phyloP scores from a whole-genome alignment of 2,797 vertebrate genomes.

The Rhyacichthys aspro region DNA sequence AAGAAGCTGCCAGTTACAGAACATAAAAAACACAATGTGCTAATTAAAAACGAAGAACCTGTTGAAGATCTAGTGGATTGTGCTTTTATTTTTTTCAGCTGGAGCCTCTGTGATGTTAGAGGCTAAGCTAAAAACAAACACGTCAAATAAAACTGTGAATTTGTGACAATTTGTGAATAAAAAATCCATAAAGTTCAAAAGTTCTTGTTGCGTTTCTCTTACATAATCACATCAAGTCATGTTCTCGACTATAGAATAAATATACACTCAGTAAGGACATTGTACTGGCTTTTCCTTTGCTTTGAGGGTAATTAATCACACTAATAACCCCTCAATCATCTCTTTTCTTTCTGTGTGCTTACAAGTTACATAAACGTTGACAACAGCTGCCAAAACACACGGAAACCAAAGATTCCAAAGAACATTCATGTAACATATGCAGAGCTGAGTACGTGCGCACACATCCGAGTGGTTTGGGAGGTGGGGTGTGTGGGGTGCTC shows the following conservation, averaged over 20 bases:
- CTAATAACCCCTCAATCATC: background rate
- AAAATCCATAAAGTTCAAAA: slow-evolving; percentile 32
- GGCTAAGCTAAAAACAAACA: slow-evolving; percentile 25
- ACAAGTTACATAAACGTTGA: slow-evolving; percentile 1
- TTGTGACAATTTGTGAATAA: slow-evolving; percentile 69
- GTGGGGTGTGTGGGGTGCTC: slow-evolving; percentile 4
- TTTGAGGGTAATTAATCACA: slow-evolving; percentile 9
- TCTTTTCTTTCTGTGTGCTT: background rate
- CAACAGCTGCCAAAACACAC: slow-evolving; percentile 42
- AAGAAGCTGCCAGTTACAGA: slow-evolving; percentile 11
- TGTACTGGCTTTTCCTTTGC: background rate
- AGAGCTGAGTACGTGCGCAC: slow-evolving; percentile 24
- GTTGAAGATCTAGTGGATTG: slow-evolving; percentile 34
- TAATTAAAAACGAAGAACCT: background rate
- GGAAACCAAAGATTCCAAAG: background rate
- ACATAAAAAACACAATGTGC: background rate
- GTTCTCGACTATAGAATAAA: background rate
- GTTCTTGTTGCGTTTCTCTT: slow-evolving; percentile 29
- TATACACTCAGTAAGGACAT: background rate
- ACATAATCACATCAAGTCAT: background rate
- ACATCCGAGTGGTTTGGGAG: slow-evolving; percentile 20
- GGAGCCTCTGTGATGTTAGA: slow-evolving; percentile 30
- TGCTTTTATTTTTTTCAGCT: slow-evolving; percentile 29
- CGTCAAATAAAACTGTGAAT: slow-evolving; percentile 7
- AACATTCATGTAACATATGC: slow-evolving; percentile 49